Conservation (phyloP, 2,113 vertebrate species). For the Galemys pyrenaicus region DNA sequence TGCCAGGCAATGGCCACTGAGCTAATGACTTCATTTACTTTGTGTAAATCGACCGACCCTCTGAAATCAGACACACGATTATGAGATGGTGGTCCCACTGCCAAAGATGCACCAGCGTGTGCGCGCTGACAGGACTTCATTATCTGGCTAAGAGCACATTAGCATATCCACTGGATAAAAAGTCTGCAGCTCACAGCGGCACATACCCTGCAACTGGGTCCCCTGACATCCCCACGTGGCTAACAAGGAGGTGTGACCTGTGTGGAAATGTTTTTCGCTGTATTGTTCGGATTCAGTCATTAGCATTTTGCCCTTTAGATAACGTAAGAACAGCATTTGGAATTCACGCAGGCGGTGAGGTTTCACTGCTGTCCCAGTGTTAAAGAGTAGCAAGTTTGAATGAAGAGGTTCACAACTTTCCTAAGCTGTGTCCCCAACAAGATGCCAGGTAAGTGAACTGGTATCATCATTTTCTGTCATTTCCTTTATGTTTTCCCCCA, state of each 20-base stretch:
- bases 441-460: background rate
- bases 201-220: background rate
- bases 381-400: conserved; percentile 36
- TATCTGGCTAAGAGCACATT: conserved; percentile 59
- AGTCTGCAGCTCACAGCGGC: background rate
- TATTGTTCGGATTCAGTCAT: conserved; percentile 62
- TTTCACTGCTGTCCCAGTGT: background rate
- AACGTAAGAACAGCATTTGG: conserved; percentile 39
- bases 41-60: background rate
- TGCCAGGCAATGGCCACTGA: background rate
- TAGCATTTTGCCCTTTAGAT: conserved; percentile 57
- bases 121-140: conserved; percentile 39
- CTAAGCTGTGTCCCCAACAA: background rate
- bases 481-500: conserved; percentile 69
- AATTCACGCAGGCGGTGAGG: conserved; percentile 46
- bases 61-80: conserved; percentile 38
- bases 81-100: background rate
- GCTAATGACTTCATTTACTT: conserved; percentile 47
- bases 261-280: conserved; percentile 59
- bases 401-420: background rate
- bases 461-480: conserved; percentile 50
- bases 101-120: background rate
- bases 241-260: background rate
- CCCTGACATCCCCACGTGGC: background rate
- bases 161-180: conserved; percentile 60